A percentile compares a stretch with the other conserved stretches of the same genome.
These are phyloP conservation scores for Eupeodes luniger DNA, from an alignment of 2,888 invertebrate genomes.

Conservation along the genomic window DNA sequence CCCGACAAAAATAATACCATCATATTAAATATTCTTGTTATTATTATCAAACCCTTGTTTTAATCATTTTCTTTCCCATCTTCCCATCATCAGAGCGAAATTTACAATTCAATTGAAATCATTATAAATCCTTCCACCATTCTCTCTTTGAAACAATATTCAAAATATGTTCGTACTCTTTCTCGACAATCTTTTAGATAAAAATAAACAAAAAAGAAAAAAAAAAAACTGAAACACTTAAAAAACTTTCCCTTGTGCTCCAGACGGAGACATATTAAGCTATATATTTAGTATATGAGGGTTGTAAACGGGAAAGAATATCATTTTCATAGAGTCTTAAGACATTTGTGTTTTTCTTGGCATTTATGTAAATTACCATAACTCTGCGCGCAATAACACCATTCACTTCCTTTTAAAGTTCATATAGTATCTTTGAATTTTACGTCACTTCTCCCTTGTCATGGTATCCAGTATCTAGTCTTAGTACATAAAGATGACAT, in stretches of 20 bases:
- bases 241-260: background rate
- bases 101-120: conserved; percentile 37
- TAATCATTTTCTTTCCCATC: background rate
- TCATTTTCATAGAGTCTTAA: conserved; percentile 42
- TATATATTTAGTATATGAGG: background rate
- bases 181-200: conserved; percentile 13
- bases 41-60: conserved; percentile 18
- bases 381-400: conserved; percentile 54
- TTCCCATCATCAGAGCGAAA: background rate
- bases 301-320: conserved; percentile 19
- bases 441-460: background rate
- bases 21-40: conserved; percentile 1
- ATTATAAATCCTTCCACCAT: conserved; percentile 15
- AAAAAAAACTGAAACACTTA: conserved; percentile 13
- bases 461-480: background rate
- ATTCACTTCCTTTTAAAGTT: conserved; percentile 44
- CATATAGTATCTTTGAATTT: background rate
- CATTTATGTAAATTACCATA: conserved; percentile 72
- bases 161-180: background rate
- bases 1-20: background rate
- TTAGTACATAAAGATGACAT: conserved; percentile 10
- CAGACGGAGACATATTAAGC: background rate
- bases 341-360: conserved; percentile 51
- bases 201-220: background rate
- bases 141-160: background rate